Conservation (phyloP, 1,140 invertebrate genomes). For the Heliconius melpomene region DNA sequence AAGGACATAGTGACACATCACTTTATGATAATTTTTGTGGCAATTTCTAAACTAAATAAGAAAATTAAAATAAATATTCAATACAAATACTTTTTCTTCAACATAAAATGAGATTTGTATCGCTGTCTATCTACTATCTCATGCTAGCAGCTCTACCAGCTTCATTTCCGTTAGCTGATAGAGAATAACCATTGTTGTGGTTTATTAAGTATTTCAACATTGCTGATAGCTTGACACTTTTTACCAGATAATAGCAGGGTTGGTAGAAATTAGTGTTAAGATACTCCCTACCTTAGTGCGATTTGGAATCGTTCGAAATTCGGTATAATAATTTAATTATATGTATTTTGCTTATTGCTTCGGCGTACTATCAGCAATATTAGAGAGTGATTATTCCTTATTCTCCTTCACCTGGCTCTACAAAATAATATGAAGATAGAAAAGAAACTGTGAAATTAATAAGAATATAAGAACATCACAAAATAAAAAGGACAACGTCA, state of each 20-base stretch:
- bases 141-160: background rate
- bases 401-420: too few relatives aligned
- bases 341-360: too few relatives aligned
- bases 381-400: too few relatives aligned
- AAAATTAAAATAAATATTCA: background rate
- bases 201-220: background rate
- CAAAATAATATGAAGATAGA: background rate
- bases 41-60: background rate
- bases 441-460: background rate
- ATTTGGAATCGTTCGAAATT: too few relatives aligned
- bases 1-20: too few relatives aligned
- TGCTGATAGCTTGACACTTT: too few relatives aligned
- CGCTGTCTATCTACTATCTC: background rate
- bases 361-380: too few relatives aligned
- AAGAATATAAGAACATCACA: conserved; percentile 19
- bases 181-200: background rate
- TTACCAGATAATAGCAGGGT: too few relatives aligned
- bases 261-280: background rate
- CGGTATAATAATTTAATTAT: too few relatives aligned
- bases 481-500: conserved; percentile 37
- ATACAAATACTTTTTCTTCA: background rate
- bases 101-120: background rate
- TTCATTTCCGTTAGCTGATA: background rate
- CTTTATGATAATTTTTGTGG: background rate
- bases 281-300: too few relatives aligned